A percentile compares a stretch with the other conserved stretches of the same genome.
phyloP scores from a whole-genome alignment of 1,140 invertebrate genomes.

The Sipha flava region DNA sequence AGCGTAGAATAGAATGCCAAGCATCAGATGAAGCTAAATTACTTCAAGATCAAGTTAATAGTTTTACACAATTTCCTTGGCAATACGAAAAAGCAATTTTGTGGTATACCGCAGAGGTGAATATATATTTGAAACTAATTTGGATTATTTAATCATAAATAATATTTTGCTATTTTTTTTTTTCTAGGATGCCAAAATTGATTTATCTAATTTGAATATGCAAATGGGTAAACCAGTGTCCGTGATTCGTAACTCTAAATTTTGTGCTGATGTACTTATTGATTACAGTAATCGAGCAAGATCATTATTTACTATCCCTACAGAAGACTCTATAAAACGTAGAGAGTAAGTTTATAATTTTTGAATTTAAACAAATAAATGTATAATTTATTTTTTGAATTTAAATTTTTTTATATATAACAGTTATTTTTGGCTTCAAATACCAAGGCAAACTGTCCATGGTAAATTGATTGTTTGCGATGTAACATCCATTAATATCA shows the following conservation, averaged over 20 bases:
- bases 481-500: not conserved
- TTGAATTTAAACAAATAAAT: not conserved
- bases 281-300: conserved; percentile 15
- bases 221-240: conserved; percentile 26
- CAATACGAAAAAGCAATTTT: not conserved
- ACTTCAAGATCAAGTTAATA: not conserved
- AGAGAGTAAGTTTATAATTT: not conserved
- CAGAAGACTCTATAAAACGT: conserved; percentile 1
- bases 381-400: not conserved
- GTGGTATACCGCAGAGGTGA: conserved; percentile 3
- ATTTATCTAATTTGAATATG: not conserved
- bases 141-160: not conserved
- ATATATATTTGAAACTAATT: not conserved
- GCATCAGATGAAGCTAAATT: conserved; percentile 18
- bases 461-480: conserved; percentile 7
- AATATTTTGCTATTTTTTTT: not conserved
- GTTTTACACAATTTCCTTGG: not conserved
- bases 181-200: conserved; percentile 6
- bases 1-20: conserved; percentile 9
- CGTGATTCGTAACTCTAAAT: conserved; percentile 6
- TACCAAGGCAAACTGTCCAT: not conserved
- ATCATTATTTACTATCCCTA: conserved; percentile 23
- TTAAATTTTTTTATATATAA: not conserved
- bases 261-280: conserved; percentile 11
- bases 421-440: conserved; percentile 24